Percentiles rank a stretch among this genome's conserved stretches.
Conservation (phyloP, 2,113 vertebrate genomes). For the Hucho hucho region DNA sequence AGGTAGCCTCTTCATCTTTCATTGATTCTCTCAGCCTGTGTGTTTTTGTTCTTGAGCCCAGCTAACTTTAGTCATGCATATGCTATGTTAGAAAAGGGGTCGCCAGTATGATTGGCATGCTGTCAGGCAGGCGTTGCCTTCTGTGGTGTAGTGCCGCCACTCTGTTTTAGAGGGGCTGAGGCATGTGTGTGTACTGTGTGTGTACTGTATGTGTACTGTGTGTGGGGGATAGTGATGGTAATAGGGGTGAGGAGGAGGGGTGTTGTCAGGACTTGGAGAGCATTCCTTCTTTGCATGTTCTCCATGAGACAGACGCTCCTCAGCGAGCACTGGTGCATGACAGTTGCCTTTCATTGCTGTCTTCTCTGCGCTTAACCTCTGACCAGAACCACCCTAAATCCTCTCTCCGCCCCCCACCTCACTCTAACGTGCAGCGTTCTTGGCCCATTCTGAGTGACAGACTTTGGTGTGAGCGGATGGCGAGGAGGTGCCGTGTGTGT, state of each 20-base stretch:
- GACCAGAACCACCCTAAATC: conserved; percentile 74
- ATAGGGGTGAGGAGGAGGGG: conserved; percentile 20
- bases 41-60: conserved; percentile 65
- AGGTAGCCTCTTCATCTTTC: conserved; percentile 63
- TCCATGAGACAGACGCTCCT: conserved; percentile 84
- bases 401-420: conserved; percentile 58
- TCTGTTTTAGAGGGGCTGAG: conserved; percentile 79
- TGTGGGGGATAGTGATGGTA: background rate
- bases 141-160: conserved; percentile 79
- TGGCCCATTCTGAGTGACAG: conserved; percentile 81
- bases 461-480: conserved; percentile 70
- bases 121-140: conserved; percentile 83
- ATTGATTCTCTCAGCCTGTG: conserved; percentile 53
- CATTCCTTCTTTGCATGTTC: conserved; percentile 87
- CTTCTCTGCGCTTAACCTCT: conserved; percentile 93
- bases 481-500: conserved; percentile 27
- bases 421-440: conserved; percentile 72
- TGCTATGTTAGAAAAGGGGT: conserved; percentile 79
- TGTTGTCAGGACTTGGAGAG: conserved; percentile 82
- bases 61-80: conserved; percentile 83
- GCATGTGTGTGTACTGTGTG: conserved; percentile 32
- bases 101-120: conserved; percentile 89
- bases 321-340: conserved; percentile 89
- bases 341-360: conserved; percentile 97
- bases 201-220: background rate